Conservation (phyloP, 2,888 invertebrate species). For the Caenorhabditis auriculariae region DNA sequence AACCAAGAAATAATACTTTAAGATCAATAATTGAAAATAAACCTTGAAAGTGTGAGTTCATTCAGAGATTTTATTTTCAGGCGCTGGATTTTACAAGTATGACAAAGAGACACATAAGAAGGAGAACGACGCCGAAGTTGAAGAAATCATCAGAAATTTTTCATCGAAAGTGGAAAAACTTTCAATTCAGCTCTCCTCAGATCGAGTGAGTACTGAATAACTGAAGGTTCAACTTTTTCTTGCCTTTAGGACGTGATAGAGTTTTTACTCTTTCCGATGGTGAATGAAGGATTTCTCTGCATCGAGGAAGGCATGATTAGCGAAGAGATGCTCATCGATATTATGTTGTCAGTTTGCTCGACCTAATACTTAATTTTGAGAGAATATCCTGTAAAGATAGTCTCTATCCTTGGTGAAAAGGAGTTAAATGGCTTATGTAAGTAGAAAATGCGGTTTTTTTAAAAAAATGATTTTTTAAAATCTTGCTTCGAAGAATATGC, state of each 20-base stretch:
- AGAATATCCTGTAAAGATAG: background rate
- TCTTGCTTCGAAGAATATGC: too few relatives aligned
- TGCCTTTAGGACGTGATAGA: constrained; percentile 38
- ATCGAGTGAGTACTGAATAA: constrained; percentile 8
- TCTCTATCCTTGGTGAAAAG: background rate
- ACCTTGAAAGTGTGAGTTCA: background rate
- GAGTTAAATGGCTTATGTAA: too few relatives aligned
- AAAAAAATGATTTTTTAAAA: too few relatives aligned
- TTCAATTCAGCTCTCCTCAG: constrained; percentile 7
- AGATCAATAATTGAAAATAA: background rate
- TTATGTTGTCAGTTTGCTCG: constrained; percentile 46
- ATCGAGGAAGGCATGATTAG: constrained; percentile 48
- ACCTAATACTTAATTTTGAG: background rate
- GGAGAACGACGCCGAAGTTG: constrained; percentile 40
- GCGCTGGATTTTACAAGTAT: constrained; percentile 49
- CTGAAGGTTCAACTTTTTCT: background rate
- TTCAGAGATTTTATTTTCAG: constrained; percentile 12
- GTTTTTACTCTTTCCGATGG: constrained; percentile 44
- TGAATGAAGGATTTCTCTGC: constrained; percentile 48
- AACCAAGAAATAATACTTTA: background rate
- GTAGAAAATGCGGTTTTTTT: background rate
- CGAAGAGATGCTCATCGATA: constrained; percentile 40
- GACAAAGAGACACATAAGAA: constrained; percentile 35
- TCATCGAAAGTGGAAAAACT: constrained; percentile 4
- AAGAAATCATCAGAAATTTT: constrained; percentile 23